phyloP scores from a whole-genome alignment of 2,888 invertebrate genomes.

The Drosophila aldrichi region DNA sequence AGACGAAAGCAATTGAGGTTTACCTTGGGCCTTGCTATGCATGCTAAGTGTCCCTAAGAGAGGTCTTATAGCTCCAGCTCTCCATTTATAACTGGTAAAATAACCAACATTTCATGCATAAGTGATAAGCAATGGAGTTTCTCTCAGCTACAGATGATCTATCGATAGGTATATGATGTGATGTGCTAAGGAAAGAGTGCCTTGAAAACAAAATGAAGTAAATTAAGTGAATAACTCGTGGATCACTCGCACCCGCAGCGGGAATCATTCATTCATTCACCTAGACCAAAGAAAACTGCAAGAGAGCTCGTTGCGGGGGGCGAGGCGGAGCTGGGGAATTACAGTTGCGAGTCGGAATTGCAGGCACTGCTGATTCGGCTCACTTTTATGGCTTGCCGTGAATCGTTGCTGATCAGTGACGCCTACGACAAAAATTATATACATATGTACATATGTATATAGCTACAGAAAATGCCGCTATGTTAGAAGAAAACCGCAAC shows the following conservation, averaged over 20 bases:
- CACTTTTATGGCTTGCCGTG: conserved; percentile 37
- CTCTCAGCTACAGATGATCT: no score
- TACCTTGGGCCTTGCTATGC: neutral
- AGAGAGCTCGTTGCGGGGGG: neutral
- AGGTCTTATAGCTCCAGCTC: no score
- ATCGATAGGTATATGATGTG: no score
- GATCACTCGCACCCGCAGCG: conserved; percentile 83
- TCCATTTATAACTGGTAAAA: no score
- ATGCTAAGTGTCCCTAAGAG: no score
- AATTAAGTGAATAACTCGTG: conserved; percentile 24
- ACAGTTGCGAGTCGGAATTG: conserved; percentile 28
- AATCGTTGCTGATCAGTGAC: conserved; percentile 42
- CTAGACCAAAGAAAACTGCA: conserved; percentile 65
- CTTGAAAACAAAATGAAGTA: no score
- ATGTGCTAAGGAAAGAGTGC: no score
- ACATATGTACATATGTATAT: neutral
- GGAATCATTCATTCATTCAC: conserved; percentile 82
- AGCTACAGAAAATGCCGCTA: conserved; percentile 45
- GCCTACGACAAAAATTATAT: conserved; percentile 53
- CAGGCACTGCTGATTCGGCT: conserved; percentile 16
- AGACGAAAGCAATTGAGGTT: neutral
- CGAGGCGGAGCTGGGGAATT: neutral
- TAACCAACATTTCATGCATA: no score
- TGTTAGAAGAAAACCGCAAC: conserved; percentile 30
- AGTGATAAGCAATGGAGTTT: no score